Evolutionary conservation across 2,113 vertebrate genomes (phyloP), one percentile per base, ranked within the genome.

Genomic region (Pachyramphus minor): DNA sequence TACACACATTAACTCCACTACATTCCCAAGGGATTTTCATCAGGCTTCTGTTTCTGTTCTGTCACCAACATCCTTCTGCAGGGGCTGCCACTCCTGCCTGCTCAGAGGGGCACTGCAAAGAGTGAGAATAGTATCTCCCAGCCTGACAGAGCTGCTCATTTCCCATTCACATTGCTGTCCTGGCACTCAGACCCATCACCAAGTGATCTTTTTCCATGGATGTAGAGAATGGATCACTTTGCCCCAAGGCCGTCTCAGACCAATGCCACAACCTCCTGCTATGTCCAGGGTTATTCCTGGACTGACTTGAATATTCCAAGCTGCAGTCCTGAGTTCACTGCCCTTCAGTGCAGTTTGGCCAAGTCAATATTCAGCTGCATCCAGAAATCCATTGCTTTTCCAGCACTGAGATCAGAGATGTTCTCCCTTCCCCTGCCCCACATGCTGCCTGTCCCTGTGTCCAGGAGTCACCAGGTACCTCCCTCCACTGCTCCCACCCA

Each of bases 91-190:
- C 17, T 4, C 9, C 52, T 30, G 27, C 45, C 41, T 41, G 39
- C 35, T 25, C 39, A 27, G 31, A 20, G 25, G 74, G 23, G 52
- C 78, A 45, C 56, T 63, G 60, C 30, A 35, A 33, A 41, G 37
- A 5, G 39, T 22, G 42, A 31, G 33, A 30, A 16, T 9, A 14
- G 28, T n/a, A 35, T 52, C 37, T 60, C 41, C 41, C 56, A 87
- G 16, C 7, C 17, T 39, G n/a, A 52, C 13, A 31, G 31, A 58
- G 45, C 81, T 45, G 60, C 47, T 72, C 18, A 6, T 82, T 72
- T 55, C 52, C 27, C 39, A 3, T 42, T 58, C 33, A 1, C 20
- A 1, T 19, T 0, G 0, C 45, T 68, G 66, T 22, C 30, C 27
- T 21, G 20, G 30, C 41, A 44, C 37, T 33, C 25, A 74, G 78